Percentiles rank a stretch among this genome's conserved stretches.
These are phyloP conservation scores for Euplagia quadripunctaria DNA, from an alignment of 2,888 invertebrate species.

Conservation along the genomic window DNA sequence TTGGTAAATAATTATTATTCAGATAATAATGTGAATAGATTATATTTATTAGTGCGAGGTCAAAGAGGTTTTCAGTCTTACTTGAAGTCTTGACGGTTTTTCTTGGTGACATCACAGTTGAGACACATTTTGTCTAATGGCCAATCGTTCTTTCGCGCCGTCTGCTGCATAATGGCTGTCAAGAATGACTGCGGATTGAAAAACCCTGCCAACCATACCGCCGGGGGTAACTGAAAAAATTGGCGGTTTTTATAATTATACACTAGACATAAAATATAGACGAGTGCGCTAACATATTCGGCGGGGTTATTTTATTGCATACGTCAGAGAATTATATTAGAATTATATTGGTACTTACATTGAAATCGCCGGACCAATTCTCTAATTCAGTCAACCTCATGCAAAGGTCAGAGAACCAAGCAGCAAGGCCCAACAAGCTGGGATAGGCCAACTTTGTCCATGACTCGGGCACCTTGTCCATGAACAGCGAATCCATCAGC, in stretches of 20 bases:
- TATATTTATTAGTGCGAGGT: too few species aligned
- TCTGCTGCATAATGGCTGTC: slow-evolving; percentile 99
- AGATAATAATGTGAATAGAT: too few species aligned
- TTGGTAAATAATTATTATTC: too few species aligned
- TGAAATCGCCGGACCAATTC: slow-evolving; percentile 96
- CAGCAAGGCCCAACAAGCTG: slow-evolving; percentile 92
- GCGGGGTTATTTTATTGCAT: not conserved
- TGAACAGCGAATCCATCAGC: slow-evolving; percentile 93
- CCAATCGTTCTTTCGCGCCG: slow-evolving; percentile 98
- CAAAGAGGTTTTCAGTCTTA: slow-evolving; percentile 68
- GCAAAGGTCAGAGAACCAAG: slow-evolving; percentile 96
- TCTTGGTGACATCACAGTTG: slow-evolving; percentile 98
- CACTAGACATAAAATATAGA: not conserved
- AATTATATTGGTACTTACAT: slow-evolving; percentile 70
- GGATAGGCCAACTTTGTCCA: slow-evolving; percentile 97
- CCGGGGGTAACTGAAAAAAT: slow-evolving; percentile 90
- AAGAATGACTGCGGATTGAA: slow-evolving; percentile 99
- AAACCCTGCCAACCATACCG: slow-evolving; percentile 97
- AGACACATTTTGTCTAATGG: slow-evolving; percentile 98
- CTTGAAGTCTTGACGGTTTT: slow-evolving; percentile 93
- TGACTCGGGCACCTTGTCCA: slow-evolving; percentile 95
- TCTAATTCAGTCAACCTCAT: slow-evolving; percentile 93
- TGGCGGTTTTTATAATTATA: not conserved
- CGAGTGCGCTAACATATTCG: not conserved
- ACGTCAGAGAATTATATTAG: not conserved